phyloP scores from a whole-genome alignment of 2,888 invertebrate species.

The Leucania comma region DNA sequence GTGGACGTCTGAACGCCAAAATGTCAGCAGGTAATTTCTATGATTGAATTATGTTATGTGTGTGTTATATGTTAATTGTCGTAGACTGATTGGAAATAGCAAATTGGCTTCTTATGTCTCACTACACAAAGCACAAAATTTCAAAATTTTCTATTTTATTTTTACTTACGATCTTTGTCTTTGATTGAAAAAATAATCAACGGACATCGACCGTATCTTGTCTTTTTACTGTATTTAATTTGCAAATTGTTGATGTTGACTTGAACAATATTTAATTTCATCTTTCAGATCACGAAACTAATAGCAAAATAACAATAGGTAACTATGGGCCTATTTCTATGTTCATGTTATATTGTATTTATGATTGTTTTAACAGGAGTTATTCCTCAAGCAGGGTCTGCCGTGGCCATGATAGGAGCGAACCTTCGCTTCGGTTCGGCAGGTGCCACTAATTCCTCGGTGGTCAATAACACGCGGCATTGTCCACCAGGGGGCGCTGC shows the following conservation, averaged over 20 bases:
- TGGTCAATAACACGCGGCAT: constrained; percentile 93
- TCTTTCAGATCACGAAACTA: constrained; percentile 68
- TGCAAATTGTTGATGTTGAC: constrained; percentile 58
- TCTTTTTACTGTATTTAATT: constrained; percentile 55
- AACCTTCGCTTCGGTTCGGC: constrained; percentile 93
- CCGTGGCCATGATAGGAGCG: constrained; percentile 95
- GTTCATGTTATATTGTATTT: constrained; percentile 47
- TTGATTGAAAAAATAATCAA: constrained; percentile 38
- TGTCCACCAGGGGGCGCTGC: constrained; percentile 95
- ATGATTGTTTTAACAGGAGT: constrained; percentile 52
- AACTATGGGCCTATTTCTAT: constrained; percentile 61
- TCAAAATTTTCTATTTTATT: constrained; percentile 35
- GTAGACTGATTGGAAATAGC: constrained; percentile 49
- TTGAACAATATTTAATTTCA: constrained; percentile 63
- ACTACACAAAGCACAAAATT: constrained; percentile 29
- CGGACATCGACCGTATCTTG: constrained; percentile 40
- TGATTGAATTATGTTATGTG: constrained; percentile 25
- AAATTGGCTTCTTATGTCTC: constrained; percentile 52
- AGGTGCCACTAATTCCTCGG: constrained; percentile 92
- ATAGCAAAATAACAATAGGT: constrained; percentile 68
- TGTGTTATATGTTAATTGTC: constrained; percentile 39
- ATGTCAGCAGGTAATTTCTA: constrained; percentile 86
- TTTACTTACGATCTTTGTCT: constrained; percentile 33
- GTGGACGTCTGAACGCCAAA: constrained; percentile 72
- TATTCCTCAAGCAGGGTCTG: constrained; percentile 89